Percentiles rank a stretch among this genome's conserved stretches.
Evolutionary conservation across 1,140 invertebrate genomes (phyloP).

Genomic region (Cyclina sinensis): DNA sequence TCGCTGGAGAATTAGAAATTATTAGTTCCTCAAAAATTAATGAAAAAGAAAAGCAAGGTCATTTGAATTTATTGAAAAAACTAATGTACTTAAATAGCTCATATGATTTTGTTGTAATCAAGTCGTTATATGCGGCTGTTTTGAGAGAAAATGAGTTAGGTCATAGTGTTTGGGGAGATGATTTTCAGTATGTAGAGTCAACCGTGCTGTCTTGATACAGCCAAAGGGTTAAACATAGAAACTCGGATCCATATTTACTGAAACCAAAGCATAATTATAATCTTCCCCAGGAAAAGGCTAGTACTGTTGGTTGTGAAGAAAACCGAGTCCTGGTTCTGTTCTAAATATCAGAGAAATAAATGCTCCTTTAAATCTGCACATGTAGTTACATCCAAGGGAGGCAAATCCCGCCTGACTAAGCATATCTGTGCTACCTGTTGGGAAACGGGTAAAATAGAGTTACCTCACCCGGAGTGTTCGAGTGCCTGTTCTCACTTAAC

Average conservation of each 20-base stretch:
- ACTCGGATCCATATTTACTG: no score
- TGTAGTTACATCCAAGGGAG: not conserved
- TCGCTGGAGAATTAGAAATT: not conserved
- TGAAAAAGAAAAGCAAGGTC: not conserved
- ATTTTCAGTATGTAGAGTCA: not conserved
- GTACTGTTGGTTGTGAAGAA: not conserved
- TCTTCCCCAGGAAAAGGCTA: not conserved
- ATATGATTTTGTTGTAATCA: not conserved
- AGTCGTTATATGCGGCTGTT: not conserved
- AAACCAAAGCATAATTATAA: not conserved
- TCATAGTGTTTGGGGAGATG: not conserved
- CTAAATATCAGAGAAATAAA: not conserved
- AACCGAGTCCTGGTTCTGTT: not conserved
- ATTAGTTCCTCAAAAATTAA: not conserved
- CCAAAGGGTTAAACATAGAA: no score
- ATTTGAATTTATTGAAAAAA: not conserved
- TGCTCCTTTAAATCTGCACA: not conserved
- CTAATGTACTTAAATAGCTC: not conserved
- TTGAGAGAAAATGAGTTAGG: not conserved
- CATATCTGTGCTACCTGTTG: slow-evolving; percentile 19
- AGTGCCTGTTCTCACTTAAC: slow-evolving; percentile 20
- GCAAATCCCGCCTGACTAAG: not conserved
- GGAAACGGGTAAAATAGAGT: slow-evolving; percentile 25
- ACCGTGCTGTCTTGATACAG: not conserved
- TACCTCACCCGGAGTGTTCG: slow-evolving; percentile 44